A percentile compares a stretch with the other conserved stretches of the same genome.
Conservation (phyloP, 1,140 invertebrate species). For the Hycleus phaleratus region DNA sequence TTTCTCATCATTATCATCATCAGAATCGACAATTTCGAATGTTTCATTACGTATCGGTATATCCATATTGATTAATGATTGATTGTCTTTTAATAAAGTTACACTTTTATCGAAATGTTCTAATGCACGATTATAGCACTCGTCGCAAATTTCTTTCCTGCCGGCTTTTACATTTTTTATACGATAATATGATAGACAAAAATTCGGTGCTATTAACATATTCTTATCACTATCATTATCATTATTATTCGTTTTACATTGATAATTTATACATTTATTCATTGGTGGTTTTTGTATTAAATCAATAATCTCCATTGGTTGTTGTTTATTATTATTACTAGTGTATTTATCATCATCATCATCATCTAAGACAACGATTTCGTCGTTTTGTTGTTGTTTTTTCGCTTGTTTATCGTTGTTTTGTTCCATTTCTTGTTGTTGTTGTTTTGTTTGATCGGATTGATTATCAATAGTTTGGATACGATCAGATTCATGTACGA, state of each 20-base stretch:
- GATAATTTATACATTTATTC: slow-evolving; percentile 48
- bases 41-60: slow-evolving; percentile 46
- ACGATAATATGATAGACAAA: slow-evolving; percentile 47
- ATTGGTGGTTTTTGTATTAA: slow-evolving; percentile 31
- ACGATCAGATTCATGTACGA: slow-evolving; percentile 18
- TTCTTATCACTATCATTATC: slow-evolving; percentile 28
- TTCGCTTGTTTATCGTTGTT: background rate
- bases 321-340: background rate
- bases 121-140: slow-evolving; percentile 43
- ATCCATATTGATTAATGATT: slow-evolving; percentile 42
- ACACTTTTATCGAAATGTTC: slow-evolving; percentile 36
- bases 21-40: slow-evolving; percentile 49
- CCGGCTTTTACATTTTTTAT: slow-evolving; percentile 42
- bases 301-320: slow-evolving; percentile 28
- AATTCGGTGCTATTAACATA: slow-evolving; percentile 43
- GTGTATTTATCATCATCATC: slow-evolving; percentile 11
- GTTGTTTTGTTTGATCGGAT: background rate
- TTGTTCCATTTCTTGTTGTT: background rate
- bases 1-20: slow-evolving; percentile 42
- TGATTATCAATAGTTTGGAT: background rate
- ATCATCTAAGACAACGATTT: slow-evolving; percentile 20
- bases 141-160: slow-evolving; percentile 43
- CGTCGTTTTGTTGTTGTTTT: background rate
- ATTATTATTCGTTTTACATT: slow-evolving; percentile 36
- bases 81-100: slow-evolving; percentile 35